A percentile compares a stretch with the other conserved stretches of the same genome.
phyloP scores from a whole-genome alignment of 2,113 vertebrate genomes.

The Danionella cerebrum region DNA sequence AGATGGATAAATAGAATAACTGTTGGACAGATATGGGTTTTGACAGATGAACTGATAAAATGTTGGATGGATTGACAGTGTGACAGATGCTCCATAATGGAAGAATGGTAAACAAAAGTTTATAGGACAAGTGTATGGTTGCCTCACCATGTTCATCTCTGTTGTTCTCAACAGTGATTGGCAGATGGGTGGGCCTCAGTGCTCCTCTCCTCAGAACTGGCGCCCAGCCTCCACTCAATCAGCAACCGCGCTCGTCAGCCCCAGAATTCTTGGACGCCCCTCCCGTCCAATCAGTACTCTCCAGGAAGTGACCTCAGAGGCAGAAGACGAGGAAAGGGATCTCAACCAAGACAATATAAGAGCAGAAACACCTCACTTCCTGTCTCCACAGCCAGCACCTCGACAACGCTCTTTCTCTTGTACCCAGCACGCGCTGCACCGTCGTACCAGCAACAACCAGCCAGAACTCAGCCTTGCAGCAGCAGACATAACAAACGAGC shows the following conservation, averaged over 20 bases:
- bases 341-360: conserved; percentile 48
- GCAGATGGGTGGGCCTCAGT: conserved; percentile 53
- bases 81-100: no score
- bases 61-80: no score
- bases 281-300: conserved; percentile 67
- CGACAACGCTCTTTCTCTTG: conserved; percentile 71
- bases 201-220: conserved; percentile 62
- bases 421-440: conserved; percentile 68
- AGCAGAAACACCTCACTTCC: conserved; percentile 61
- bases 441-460: conserved; percentile 52
- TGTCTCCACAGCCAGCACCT: conserved; percentile 61
- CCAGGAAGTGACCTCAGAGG: conserved; percentile 68
- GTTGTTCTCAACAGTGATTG: conserved; percentile 54
- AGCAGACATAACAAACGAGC: conserved; percentile 52
- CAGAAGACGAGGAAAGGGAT: conserved; percentile 62
- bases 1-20: no score
- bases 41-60: no score
- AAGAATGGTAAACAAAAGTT: no score
- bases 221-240: conserved; percentile 62
- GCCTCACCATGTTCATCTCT: not conserved
- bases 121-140: no score
- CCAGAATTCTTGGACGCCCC: conserved; percentile 61
- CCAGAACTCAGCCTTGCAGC: conserved; percentile 53
- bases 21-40: no score
- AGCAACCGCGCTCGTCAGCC: conserved; percentile 64